Evolutionary conservation across 1,140 invertebrate genomes (phyloP).

Genomic region (Bombus turneri): DNA sequence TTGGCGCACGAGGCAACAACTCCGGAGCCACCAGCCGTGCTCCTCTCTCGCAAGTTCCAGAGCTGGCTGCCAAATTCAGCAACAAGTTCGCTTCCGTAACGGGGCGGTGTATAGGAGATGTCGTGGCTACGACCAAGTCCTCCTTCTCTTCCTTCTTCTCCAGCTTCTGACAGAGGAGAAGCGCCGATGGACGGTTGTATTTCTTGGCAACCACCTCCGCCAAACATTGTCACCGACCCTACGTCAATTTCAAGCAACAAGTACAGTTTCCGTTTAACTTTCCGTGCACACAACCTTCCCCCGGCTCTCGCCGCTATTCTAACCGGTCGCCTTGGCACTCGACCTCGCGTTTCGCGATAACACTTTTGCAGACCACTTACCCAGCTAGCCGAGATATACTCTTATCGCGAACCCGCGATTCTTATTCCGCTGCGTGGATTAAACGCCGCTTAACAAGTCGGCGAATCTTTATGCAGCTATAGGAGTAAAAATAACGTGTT

Average conservation of each 20-base stretch:
- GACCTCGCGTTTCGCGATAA: conserved; percentile 6
- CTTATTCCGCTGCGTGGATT: neutral
- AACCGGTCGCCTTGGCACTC: neutral
- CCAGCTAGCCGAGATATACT: neutral
- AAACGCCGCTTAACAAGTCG: neutral
- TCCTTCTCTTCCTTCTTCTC: neutral
- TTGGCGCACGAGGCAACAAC: neutral
- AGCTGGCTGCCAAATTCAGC: conserved; percentile 48
- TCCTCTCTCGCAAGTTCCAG: conserved; percentile 18
- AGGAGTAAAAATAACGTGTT: neutral
- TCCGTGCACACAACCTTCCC: neutral
- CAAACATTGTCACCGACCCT: conserved; percentile 44
- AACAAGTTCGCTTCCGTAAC: conserved; percentile 47
- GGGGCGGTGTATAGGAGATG: neutral
- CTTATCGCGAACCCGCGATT: neutral
- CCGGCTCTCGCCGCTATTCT: neutral
- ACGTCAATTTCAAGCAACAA: conserved; percentile 49
- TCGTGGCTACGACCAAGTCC: neutral
- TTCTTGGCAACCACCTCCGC: conserved; percentile 41
- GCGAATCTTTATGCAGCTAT: neutral
- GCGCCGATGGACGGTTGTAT: conserved; percentile 18
- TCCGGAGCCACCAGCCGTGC: neutral
- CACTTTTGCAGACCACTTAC: neutral
- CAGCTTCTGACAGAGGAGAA: neutral
- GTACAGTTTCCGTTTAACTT: conserved; percentile 28